Evolutionary conservation across 2,888 invertebrate species (phyloP), one percentile per base, ranked within the genome.

Genomic region (Acanthosepion esculentum): DNA sequence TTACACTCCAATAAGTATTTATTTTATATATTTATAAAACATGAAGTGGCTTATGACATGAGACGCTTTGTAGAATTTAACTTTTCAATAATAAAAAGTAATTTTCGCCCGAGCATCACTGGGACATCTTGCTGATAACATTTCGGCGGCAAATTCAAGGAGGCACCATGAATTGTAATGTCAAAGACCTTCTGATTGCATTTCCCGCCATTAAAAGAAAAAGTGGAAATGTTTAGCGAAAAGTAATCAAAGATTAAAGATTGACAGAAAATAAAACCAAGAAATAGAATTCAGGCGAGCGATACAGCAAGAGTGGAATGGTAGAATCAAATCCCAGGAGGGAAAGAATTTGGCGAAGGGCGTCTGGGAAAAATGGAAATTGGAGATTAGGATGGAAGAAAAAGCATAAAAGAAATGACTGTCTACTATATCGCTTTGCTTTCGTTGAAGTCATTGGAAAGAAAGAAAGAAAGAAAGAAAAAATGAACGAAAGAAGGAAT

Each of bases 241-340:
- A 33, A 78, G 78, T 78, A 33, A 78, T 78, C 78, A 78, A 78
- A 78, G 78, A 78, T 78, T 78, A n/a, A 78, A 78, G n/a, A 78
- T 33, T 33, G 33, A 33, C 8, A 33, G 78, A 23, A n/a, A 12
- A 7, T 18, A 33, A 78, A 78, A 78, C 3, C 41, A 78, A 12
- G 12, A 64, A 64, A 1, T 26, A 64, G 78, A 15, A 12, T 33
- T n/a, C 15, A 33, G 15, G 33, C 3, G 78, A 78, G 59, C 59
- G 7, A 59, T 59, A 23, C 20, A 59, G 6, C 12, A 5, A 78
- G 78, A 33, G 33, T 78, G 12, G 1, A 12, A 78, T n/a, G 33
- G 33, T 33, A 15, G 78, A 78, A 15, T 78, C n/a, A 33, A 78
- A 78, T 78, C 78, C 33, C 78, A 78, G 3, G 78, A n/a, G 78